These are phyloP conservation scores for Sardinella longiceps DNA, from an alignment of 2,797 vertebrate species.

Conservation along the genomic window DNA sequence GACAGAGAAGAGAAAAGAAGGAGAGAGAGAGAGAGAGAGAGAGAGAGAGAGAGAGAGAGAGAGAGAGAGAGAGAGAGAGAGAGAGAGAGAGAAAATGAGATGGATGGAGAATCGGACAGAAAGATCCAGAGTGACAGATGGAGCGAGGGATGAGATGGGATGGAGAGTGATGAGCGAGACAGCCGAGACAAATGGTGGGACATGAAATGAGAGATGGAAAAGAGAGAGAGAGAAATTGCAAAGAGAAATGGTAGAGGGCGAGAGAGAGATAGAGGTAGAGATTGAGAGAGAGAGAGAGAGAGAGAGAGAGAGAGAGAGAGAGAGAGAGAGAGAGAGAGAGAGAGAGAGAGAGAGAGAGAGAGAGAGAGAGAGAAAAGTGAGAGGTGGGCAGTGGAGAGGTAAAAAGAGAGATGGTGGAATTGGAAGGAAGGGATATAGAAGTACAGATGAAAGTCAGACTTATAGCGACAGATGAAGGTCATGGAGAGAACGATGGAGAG, in stretches of 20 bases:
- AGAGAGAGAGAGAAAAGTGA: neutral
- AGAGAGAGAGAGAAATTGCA: neutral
- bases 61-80: neutral
- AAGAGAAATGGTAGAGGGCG: neutral
- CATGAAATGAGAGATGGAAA: neutral
- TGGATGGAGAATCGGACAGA: neutral
- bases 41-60: neutral
- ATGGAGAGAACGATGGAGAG: neutral
- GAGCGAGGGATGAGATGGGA: neutral
- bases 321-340: neutral
- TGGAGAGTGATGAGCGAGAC: neutral
- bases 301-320: neutral
- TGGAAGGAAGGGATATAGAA: neutral
- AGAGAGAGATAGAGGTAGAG: neutral
- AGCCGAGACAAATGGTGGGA: neutral
- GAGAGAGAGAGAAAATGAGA: neutral
- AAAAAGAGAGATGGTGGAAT: too few species aligned
- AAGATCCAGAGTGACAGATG: neutral
- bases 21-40: neutral
- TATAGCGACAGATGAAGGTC: neutral
- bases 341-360: neutral
- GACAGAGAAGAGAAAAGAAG: neutral
- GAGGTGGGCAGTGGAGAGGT: too few species aligned
- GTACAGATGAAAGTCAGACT: neutral
- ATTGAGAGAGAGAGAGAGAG: neutral